Percentiles rank a stretch among this genome's conserved stretches.
Conservation (phyloP, 2,113 vertebrate species). For the Piaya cayana region DNA sequence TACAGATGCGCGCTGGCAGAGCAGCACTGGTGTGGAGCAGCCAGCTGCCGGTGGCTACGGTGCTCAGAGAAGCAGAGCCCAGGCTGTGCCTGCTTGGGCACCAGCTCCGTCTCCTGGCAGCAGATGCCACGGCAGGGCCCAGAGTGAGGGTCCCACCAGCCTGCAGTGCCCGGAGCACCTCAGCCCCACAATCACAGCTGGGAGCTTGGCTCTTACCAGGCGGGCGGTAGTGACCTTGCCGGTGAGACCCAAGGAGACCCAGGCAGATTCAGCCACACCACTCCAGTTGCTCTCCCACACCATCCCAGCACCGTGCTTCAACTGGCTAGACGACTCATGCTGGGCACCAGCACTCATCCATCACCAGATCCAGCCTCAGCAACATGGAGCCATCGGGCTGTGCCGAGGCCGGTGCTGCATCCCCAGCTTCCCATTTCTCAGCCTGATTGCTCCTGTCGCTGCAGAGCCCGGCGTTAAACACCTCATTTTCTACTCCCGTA, state of each 20-base stretch:
- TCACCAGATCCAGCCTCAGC: neutral
- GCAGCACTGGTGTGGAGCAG: neutral
- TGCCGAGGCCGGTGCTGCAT: neutral
- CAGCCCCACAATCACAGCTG: neutral
- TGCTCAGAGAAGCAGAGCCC: neutral
- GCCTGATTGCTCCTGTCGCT: conserved; percentile 66
- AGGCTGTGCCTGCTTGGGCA: neutral
- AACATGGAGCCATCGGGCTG: neutral
- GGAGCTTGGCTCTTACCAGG: neutral
- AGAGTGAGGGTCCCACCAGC: accelerated
- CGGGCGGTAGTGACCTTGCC: neutral
- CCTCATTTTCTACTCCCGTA: conserved; percentile 42
- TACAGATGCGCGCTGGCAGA: accelerated
- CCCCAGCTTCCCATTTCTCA: conserved; percentile 51
- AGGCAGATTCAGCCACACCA: neutral
- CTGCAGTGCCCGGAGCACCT: accelerated
- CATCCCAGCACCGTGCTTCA: neutral
- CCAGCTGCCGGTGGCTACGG: accelerated
- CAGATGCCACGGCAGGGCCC: accelerated
- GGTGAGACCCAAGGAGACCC: conserved; percentile 30
- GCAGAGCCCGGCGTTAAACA: conserved; percentile 38
- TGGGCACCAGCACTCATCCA: neutral
- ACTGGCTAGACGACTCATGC: neutral
- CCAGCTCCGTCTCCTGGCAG: neutral
- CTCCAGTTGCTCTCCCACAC: accelerated